These are phyloP conservation scores for Amblyjoppa fuscipennis DNA, from an alignment of 2,888 invertebrate species.

Conservation along the genomic window DNA sequence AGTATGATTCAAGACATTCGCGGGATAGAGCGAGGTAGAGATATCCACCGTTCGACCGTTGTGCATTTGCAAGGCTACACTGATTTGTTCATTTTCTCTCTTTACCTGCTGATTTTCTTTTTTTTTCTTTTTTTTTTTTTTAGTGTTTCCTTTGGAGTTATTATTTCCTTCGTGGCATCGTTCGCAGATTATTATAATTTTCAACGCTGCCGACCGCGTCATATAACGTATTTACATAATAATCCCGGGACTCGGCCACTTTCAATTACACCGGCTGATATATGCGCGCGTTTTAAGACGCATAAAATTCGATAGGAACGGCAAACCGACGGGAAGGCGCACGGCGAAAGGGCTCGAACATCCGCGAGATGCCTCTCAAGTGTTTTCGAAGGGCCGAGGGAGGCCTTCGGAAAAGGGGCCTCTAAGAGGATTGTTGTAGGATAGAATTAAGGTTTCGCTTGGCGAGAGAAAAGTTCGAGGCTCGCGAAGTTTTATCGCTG, in stretches of 20 bases:
- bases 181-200: slow-evolving; percentile 62
- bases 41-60: slow-evolving; percentile 3
- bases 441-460: slow-evolving; percentile 22
- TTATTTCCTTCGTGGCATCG: slow-evolving; percentile 22
- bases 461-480: neutral
- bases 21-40: slow-evolving; percentile 16
- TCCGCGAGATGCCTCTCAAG: slow-evolving; percentile 36
- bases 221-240: slow-evolving; percentile 59
- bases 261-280: slow-evolving; percentile 48
- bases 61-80: slow-evolving; percentile 29
- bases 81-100: slow-evolving; percentile 28
- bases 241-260: slow-evolving; percentile 5
- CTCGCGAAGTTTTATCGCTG: slow-evolving; percentile 10
- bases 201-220: slow-evolving; percentile 21
- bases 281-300: slow-evolving; percentile 2
- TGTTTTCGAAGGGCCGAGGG: slow-evolving; percentile 6
- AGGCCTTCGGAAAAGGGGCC: neutral
- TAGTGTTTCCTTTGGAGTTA: neutral
- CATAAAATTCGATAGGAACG: neutral
- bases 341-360: neutral
- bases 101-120: slow-evolving; percentile 24
- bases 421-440: slow-evolving; percentile 37
- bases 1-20: slow-evolving; percentile 61
- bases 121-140: slow-evolving; percentile 3
- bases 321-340: neutral